Evolutionary conservation across 2,797 vertebrate genomes (phyloP).

Genomic region (Brachymystax lenok): DNA sequence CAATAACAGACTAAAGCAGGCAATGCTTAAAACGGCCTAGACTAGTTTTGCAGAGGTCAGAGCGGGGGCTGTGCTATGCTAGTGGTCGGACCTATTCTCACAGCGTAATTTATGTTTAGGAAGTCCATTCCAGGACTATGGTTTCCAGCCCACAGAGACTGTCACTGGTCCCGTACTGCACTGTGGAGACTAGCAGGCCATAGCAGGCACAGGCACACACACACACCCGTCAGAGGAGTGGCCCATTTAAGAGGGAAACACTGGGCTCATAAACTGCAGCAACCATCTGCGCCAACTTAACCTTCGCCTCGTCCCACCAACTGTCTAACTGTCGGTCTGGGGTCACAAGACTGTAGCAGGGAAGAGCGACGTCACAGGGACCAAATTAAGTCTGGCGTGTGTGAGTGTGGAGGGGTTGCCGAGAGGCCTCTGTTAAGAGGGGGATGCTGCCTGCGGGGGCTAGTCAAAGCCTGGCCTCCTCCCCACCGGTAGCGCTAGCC

Average conservation of each 20-base stretch:
- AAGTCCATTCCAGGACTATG: background rate
- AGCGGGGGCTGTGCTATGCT: no score
- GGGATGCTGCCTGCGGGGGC: slow-evolving; percentile 44
- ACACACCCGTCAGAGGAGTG: slow-evolving; percentile 43
- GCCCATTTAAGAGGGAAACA: slow-evolving; percentile 46
- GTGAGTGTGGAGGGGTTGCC: slow-evolving; percentile 26
- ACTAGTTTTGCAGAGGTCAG: background rate
- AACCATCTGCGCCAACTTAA: slow-evolving; percentile 15
- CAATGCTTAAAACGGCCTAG: background rate
- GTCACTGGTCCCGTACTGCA: slow-evolving; percentile 1
- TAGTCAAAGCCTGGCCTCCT: slow-evolving; percentile 53
- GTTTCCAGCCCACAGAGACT: slow-evolving; percentile 22
- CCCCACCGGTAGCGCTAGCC: slow-evolving; percentile 31
- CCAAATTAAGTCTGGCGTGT: slow-evolving; percentile 56
- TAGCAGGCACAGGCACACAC: background rate
- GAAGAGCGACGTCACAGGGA: slow-evolving; percentile 49
- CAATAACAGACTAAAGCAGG: background rate
- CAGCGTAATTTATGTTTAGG: background rate
- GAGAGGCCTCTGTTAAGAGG: slow-evolving; percentile 36
- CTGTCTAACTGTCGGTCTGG: background rate
- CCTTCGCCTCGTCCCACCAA: background rate
- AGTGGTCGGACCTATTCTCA: background rate
- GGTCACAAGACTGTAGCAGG: slow-evolving; percentile 32
- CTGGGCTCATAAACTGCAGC: slow-evolving; percentile 23
- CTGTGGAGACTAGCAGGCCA: slow-evolving; percentile 19